Base-by-base conservation (phyloP, 2,888 invertebrate genomes). In the Sipha maydis region DNA sequence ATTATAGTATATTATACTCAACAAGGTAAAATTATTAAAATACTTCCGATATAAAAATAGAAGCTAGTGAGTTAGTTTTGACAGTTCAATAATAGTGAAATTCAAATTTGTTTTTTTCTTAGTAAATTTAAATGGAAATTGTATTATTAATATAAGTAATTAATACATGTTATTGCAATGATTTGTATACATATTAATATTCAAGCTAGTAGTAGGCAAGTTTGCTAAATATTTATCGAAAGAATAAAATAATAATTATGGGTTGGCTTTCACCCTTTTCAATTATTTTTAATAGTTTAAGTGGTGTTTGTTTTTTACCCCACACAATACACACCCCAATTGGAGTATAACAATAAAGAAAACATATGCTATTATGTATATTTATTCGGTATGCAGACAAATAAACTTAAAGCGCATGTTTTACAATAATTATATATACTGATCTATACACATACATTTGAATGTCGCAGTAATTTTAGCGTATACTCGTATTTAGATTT, bases 211-310 rank as follows among this genome's bases (percentile, higher is more conserved):
- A 14, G 0, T 34, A 48, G 48, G 5, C 48, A 48, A 8, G 48
- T 48, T 48, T 48, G 48, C 48, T 48, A 83, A 73, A 83, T 56
- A 54, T 73, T 83, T 56, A 54, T 75, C 34, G 83, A 61, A 83
- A 73, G 28, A n/a, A 73, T 28, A 28, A 71, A 48, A 83, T 31
- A 38, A 75, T 75, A 75, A 61, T 75, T 61, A 48, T 11, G n/a
- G 75, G 56, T 75, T 75, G 56, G 83, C 56, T 75, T 84, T 38
- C 83, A 75, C 83, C 83, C 75, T 83, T 75, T 28, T 28, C n/a
- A 21, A 25, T 61, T 25, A 34, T 83, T 56, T 75, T 38, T 75
- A 75, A 75, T 75, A 34, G 56, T 61, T 75, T 61, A 84, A 84
- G 75, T 38, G 75, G 38, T 75, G 61, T 84, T 28, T 83, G 25